A percentile compares a stretch with the other conserved stretches of the same genome.
phyloP scores from a whole-genome alignment of 2,888 invertebrate genomes.

The Athalia cordata region DNA sequence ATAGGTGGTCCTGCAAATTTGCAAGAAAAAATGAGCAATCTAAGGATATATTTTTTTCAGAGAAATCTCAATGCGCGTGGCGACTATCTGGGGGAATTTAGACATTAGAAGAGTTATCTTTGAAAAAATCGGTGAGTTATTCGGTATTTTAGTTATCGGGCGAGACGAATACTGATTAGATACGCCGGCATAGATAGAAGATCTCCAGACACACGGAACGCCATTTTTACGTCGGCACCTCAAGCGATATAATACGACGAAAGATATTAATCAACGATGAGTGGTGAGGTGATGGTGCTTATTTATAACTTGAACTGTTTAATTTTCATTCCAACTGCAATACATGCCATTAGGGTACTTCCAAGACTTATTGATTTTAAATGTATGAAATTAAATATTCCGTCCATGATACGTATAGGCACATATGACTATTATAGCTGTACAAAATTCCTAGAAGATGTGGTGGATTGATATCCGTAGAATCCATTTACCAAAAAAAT shows the following conservation, averaged over 20 bases:
- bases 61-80: too few species aligned
- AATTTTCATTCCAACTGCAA: constrained; percentile 8
- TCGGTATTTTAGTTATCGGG: background rate
- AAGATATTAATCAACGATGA: background rate
- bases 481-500: too few species aligned
- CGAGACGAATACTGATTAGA: constrained; percentile 28
- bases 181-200: constrained; percentile 18
- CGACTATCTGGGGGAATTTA: background rate
- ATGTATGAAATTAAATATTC: too few species aligned
- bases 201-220: constrained; percentile 24
- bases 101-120: constrained; percentile 24
- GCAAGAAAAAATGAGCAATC: too few species aligned
- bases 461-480: too few species aligned
- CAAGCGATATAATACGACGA: background rate
- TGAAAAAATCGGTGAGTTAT: constrained; percentile 11
- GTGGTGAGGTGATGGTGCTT: too few species aligned
- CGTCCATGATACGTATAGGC: too few species aligned
- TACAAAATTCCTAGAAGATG: too few species aligned
- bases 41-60: too few species aligned
- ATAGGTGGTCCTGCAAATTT: too few species aligned
- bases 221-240: constrained; percentile 37
- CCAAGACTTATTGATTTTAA: background rate
- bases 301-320: background rate
- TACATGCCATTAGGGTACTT: background rate
- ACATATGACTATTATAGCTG: too few species aligned